phyloP scores from a whole-genome alignment of 1,140 invertebrate species.

The Branchinecta lynchi region DNA sequence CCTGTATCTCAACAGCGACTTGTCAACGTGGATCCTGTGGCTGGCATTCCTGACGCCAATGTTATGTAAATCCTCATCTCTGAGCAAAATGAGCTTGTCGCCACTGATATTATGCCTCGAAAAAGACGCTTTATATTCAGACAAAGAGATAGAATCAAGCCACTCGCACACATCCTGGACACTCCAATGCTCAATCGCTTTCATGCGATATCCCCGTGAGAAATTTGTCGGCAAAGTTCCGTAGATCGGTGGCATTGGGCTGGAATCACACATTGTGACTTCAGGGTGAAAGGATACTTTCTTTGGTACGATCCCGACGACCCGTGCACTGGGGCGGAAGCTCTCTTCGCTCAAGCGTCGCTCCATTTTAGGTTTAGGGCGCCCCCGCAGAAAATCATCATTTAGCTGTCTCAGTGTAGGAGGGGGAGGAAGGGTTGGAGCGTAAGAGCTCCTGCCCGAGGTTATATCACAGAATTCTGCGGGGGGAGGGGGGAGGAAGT shows the following conservation, averaged over 20 bases:
- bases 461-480: slow-evolving; percentile 14
- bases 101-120: slow-evolving; percentile 34
- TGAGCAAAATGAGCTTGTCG: slow-evolving; percentile 34
- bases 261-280: slow-evolving; percentile 15
- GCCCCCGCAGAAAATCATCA: slow-evolving; percentile 5
- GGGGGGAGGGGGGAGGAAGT: slow-evolving; percentile 15
- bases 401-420: slow-evolving; percentile 10
- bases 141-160: slow-evolving; percentile 36
- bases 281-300: slow-evolving; percentile 23
- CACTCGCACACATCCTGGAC: slow-evolving; percentile 37
- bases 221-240: slow-evolving; percentile 9
- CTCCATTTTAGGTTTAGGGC: slow-evolving; percentile 10
- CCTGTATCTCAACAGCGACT: slow-evolving; percentile 26
- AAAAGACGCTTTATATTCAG: slow-evolving; percentile 38
- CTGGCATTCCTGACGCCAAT: slow-evolving; percentile 39
- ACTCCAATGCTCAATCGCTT: slow-evolving; percentile 34
- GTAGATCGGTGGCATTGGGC: neutral
- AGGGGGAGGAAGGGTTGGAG: slow-evolving; percentile 6
- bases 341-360: slow-evolving; percentile 16
- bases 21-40: slow-evolving; percentile 39
- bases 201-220: slow-evolving; percentile 26
- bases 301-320: slow-evolving; percentile 63
- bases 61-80: slow-evolving; percentile 36
- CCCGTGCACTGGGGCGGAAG: slow-evolving; percentile 42
- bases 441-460: neutral